Conservation (phyloP, 2,888 invertebrate species). For the Agrilus biguttatus region DNA sequence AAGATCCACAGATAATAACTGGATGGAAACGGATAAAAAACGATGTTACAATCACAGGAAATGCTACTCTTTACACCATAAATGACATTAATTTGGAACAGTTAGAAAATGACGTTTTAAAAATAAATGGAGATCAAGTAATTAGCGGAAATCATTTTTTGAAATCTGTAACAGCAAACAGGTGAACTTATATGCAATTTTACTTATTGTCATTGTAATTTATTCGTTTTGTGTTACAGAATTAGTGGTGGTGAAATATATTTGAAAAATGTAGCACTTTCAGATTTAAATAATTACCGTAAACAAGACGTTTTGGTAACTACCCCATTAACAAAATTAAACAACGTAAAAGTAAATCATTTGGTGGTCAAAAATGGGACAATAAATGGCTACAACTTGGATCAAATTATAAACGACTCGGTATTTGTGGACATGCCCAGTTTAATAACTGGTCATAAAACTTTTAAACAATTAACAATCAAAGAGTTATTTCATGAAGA, state of each 20-base stretch:
- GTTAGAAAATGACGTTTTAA: slow-evolving; percentile 29
- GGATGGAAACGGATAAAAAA: slow-evolving; percentile 34
- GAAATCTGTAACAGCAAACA: slow-evolving; percentile 19
- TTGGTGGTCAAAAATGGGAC: slow-evolving; percentile 11
- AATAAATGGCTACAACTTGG: slow-evolving; percentile 19
- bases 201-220: not conserved
- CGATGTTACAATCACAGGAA: slow-evolving; percentile 30
- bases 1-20: slow-evolving; percentile 30
- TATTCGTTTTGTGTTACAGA: too few species aligned
- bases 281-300: too few species aligned
- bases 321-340: too few species aligned
- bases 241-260: too few species aligned
- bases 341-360: not conserved
- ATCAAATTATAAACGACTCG: slow-evolving; percentile 20
- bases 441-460: slow-evolving; percentile 16
- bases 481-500: slow-evolving; percentile 16
- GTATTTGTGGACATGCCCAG: slow-evolving; percentile 13
- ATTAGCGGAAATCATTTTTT: slow-evolving; percentile 31
- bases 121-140: slow-evolving; percentile 31
- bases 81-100: slow-evolving; percentile 33
- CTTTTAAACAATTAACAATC: slow-evolving; percentile 18
- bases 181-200: slow-evolving; percentile 13
- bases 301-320: too few species aligned
- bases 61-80: slow-evolving; percentile 28
- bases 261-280: too few species aligned